Base-by-base conservation (phyloP, 2,113 vertebrate species). In the Semnornis frantzii region DNA sequence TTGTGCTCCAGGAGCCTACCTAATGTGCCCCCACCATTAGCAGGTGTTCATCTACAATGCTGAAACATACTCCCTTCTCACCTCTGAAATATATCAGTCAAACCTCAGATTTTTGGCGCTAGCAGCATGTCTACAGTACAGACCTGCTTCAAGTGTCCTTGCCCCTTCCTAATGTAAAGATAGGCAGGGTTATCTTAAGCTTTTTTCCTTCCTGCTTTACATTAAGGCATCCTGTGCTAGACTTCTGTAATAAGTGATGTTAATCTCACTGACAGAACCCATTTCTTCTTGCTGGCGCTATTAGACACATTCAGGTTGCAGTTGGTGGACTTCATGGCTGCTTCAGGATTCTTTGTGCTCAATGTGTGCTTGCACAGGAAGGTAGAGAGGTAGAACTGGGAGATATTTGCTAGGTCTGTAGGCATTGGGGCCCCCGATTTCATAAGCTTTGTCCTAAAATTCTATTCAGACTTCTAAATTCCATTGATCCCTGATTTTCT, bases 61-160 rank as follows among this genome's bases (percentile, higher is more conserved):
- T 65, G 33, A 66, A 72, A 46, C 64, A 66, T 68, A 57, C 15
- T 9, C n/a, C 4, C 2, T 62, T 17, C 63, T 82, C 23, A 7
- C 16, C 37, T 14, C 24, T 63, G 62, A 46, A 11, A 25, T 17
- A 8, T 1, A 0, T 16, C 52, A 48, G 34, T 18, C 1, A 2
- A 72, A 48, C 2, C 0, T 54, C 12, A 27, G 28, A 23, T 59
- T 82, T 85, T 9, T 70, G 80, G 64, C 31, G 31, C 14, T 23
- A 71, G 14, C 34, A 63, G 18, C 7, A 12, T 37, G 58, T 54
- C 34, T 71, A 34, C 20, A 0, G 33, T 52, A 6, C n/a, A 27
- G 39, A 46, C 50, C 30, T 89, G 59, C 74, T 72, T 15, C 12
- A 65, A 5, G 11, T 42, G 39, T 50, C 75, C 71, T 69, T 27